Evolutionary conservation across 2,888 invertebrate genomes (phyloP), one percentile per base, ranked within the genome.

Genomic region (Onthophagus sagittarius): DNA sequence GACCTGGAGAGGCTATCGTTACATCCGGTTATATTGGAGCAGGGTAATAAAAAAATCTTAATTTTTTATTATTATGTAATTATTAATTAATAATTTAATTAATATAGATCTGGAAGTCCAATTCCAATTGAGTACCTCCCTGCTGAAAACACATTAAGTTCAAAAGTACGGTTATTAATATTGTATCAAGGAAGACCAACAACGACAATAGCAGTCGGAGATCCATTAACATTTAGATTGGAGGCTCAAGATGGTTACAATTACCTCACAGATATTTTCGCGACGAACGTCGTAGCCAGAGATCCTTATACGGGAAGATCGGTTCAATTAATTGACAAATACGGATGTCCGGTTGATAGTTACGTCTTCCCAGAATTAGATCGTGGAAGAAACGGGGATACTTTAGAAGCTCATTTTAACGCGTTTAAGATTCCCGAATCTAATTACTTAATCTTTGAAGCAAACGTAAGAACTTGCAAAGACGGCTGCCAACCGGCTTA

Each of bases 371-470:
- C 96, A 0, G 95, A 96, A 82, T 84, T 97, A 78, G 96, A 96
- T 82, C 92, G 94, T 81, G 90, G 95, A 0, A 89, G 96, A 23
- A 94, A 90, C 79, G 93, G 95, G 0, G 95, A 96, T 81, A 95
- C 94, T 2, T 86, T 97, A 71, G 96, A 96, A 87, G 96, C 96
- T 0, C 89, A 95, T 80, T 97, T 97, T 84, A 96, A 96, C 84
- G 96, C 96, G 0, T 97, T 96, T 83, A 97, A 96, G 86, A 96
- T 97, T 77, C 96, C 96, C 0, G 96, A 96, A 86, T 96, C 96
- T 0, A 96, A 96, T 85, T 96, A 96, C 88, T 86, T 97, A 78
- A 95, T 96, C 0, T 97, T 97, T 81, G 96, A 97, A 85, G 96
- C 96, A 0, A 96, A 94, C 0, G 96, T 97, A 0, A 88, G 94